These are phyloP conservation scores for Allolobophora icterica DNA, from an alignment of 2,888 invertebrate genomes.

Conservation along the genomic window DNA sequence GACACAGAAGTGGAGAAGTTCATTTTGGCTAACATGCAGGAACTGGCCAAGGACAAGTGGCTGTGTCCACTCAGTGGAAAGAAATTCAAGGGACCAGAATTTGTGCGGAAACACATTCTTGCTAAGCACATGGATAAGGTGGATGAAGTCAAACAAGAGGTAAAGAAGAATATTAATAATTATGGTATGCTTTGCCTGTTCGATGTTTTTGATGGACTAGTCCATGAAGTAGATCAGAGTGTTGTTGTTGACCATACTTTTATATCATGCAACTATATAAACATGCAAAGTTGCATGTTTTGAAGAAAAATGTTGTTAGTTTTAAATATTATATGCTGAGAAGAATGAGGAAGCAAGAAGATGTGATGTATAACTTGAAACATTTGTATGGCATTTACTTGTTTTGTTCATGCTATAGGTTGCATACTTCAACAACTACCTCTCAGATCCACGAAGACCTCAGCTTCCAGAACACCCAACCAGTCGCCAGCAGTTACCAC, in stretches of 20 bases:
- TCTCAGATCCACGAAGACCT: constrained; percentile 89
- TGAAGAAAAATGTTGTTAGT: background rate
- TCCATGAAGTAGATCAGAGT: no score
- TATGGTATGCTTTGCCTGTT: background rate
- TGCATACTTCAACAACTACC: constrained; percentile 95
- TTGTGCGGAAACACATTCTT: constrained; percentile 95
- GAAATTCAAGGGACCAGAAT: constrained; percentile 98
- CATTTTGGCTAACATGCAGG: constrained; percentile 92
- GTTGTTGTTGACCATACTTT: background rate
- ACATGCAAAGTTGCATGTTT: background rate
- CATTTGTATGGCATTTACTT: background rate
- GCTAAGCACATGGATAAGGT: constrained; percentile 97
- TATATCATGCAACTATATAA: background rate
- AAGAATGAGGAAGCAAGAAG: background rate
- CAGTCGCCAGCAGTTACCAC: constrained; percentile 56
- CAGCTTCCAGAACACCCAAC: constrained; percentile 79
- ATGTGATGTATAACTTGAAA: background rate
- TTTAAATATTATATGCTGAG: background rate
- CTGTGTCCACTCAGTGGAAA: constrained; percentile 96
- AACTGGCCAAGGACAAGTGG: constrained; percentile 97
- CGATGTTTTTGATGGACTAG: background rate
- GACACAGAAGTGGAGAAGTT: constrained; percentile 69
- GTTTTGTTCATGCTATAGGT: constrained; percentile 69
- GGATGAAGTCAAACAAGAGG: constrained; percentile 94
- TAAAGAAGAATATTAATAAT: constrained; percentile 52